phyloP scores from a whole-genome alignment of 2,797 vertebrate genomes.

The Hoplostethus mediterraneus region DNA sequence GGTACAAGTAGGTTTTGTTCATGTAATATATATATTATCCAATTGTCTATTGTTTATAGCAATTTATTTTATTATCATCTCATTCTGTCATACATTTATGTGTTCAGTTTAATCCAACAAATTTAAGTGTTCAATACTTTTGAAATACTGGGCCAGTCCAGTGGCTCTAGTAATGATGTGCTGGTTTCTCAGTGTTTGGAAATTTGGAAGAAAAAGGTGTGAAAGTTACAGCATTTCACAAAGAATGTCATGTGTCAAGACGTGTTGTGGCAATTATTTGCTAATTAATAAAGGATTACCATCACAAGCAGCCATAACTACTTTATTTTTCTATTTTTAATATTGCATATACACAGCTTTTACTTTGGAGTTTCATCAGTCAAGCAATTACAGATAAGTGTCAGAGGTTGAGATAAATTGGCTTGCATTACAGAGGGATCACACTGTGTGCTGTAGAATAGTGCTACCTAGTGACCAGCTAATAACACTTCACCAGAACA shows the following conservation, averaged over 20 bases:
- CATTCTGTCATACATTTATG: too few relatives aligned
- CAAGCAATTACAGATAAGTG: neutral
- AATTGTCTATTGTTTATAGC: too few relatives aligned
- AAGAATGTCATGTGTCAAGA: neutral
- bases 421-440: neutral
- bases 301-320: neutral
- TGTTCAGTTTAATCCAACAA: too few relatives aligned
- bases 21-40: too few relatives aligned
- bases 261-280: too few relatives aligned
- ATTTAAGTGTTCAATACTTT: too few relatives aligned
- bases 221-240: neutral
- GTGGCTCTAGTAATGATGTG: too few relatives aligned
- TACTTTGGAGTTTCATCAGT: neutral
- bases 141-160: too few relatives aligned
- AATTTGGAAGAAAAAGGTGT: neutral
- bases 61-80: too few relatives aligned
- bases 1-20: too few relatives aligned
- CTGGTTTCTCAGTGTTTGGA: neutral
- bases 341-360: neutral
- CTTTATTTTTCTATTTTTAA: neutral
- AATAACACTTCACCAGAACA: neutral
- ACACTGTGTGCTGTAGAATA: constrained; percentile 24
- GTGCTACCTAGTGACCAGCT: constrained; percentile 16
- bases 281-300: neutral
- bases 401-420: too few relatives aligned